These are phyloP conservation scores for Corvus moneduloides DNA, from an alignment of 2,113 vertebrate species.

Conservation along the genomic window DNA sequence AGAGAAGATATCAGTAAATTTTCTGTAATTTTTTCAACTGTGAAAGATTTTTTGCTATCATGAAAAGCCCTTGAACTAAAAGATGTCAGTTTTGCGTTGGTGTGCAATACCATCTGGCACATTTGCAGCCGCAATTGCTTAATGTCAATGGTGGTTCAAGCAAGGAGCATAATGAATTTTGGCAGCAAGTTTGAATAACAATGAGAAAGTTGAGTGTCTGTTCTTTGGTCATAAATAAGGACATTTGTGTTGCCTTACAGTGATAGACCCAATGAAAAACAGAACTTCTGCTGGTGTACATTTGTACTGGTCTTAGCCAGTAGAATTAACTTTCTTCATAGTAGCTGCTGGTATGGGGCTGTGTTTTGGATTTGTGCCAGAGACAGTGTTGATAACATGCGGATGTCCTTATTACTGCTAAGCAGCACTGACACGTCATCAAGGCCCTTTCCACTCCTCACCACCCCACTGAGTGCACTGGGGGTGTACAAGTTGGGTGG, in stretches of 20 bases:
- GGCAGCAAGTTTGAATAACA: background rate
- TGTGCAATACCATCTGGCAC: background rate
- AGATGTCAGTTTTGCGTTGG: background rate
- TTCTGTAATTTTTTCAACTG: background rate
- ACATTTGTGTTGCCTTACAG: background rate
- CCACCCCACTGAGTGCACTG: fast-evolving
- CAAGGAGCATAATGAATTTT: background rate
- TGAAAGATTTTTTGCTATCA: background rate
- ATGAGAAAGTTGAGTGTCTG: background rate
- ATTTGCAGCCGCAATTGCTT: background rate
- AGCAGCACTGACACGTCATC: background rate
- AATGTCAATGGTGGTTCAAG: background rate
- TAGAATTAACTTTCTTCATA: background rate
- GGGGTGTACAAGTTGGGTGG: background rate
- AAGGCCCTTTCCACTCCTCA: fast-evolving
- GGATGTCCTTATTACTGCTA: background rate
- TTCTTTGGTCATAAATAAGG: background rate
- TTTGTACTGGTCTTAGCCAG: background rate
- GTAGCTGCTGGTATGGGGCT: background rate
- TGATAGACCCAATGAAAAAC: background rate
- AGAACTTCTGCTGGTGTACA: background rate
- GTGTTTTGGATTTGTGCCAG: background rate
- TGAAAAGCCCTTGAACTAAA: background rate
- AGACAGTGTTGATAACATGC: background rate
- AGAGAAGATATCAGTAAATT: background rate